Conservation (phyloP, 2,113 vertebrate species). For the Martes martes region DNA sequence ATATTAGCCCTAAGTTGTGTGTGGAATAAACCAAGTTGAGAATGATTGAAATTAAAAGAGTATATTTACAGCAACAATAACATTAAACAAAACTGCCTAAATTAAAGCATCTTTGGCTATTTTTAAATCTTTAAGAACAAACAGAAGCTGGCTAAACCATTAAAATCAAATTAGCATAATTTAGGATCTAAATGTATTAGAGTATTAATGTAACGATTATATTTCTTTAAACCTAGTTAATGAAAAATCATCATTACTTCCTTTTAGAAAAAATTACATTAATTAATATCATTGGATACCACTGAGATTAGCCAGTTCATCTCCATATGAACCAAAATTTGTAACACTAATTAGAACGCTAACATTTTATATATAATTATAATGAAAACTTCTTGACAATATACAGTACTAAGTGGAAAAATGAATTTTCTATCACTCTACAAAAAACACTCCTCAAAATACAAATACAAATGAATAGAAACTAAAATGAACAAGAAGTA, state of each 20-base stretch:
- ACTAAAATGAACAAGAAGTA: not conserved
- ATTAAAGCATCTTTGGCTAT: slow-evolving; percentile 47
- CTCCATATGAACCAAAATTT: not conserved
- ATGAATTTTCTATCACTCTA: not conserved
- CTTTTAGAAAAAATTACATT: not conserved
- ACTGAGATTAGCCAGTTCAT: slow-evolving; percentile 38
- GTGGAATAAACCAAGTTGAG: not conserved
- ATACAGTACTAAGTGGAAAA: not conserved
- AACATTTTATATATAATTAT: not conserved
- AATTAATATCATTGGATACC: not conserved
- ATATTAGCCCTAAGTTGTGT: not conserved
- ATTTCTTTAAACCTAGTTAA: slow-evolving; percentile 55
- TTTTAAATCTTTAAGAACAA: slow-evolving; percentile 62
- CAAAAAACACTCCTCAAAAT: not conserved
- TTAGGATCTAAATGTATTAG: slow-evolving; percentile 49
- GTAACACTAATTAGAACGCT: not conserved
- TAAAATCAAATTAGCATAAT: slow-evolving; percentile 69
- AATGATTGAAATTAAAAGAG: slow-evolving; percentile 36
- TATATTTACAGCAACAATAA: not conserved
- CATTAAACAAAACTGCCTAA: slow-evolving; percentile 43
- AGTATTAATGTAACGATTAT: slow-evolving; percentile 26
- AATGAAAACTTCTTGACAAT: not conserved
- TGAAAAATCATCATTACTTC: slow-evolving; percentile 39
- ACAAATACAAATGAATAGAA: not conserved
- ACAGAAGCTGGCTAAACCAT: slow-evolving; percentile 56